Evolutionary conservation across 2,888 invertebrate species (phyloP).

Genomic region (Dolichopus griseipennis): DNA sequence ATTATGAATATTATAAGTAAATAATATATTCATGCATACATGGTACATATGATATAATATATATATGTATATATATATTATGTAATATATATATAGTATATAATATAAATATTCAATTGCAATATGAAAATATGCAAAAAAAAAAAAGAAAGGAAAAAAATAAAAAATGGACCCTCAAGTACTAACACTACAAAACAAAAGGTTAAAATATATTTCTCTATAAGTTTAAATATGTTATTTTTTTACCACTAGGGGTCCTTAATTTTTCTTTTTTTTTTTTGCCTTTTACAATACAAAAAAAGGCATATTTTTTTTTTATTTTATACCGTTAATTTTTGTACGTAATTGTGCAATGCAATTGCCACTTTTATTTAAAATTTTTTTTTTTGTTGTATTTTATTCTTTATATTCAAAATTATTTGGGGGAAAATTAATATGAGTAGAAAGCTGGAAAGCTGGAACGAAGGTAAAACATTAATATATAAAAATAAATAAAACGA

Average conservation of each 20-base stretch:
- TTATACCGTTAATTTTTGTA: neutral
- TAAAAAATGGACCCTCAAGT: too few species aligned
- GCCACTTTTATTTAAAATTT: neutral
- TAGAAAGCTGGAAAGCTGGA: too few species aligned
- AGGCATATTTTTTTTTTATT: too few species aligned
- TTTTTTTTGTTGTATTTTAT: neutral
- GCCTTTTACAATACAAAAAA: neutral
- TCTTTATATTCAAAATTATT: neutral
- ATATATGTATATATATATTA: neutral
- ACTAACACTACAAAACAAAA: too few species aligned
- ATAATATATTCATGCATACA: too few species aligned
- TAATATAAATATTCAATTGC: neutral
- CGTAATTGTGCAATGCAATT: neutral
- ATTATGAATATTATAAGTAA: neutral
- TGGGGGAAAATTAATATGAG: too few species aligned
- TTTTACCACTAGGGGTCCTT: neutral
- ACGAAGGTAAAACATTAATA: neutral
- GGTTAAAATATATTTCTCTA: too few species aligned
- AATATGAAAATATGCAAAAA: too few species aligned
- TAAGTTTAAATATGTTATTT: neutral
- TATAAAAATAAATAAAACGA: too few species aligned
- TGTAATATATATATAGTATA: neutral
- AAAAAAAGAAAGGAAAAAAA: too few species aligned
- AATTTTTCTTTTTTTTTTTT: neutral
- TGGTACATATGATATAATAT: too few species aligned